phyloP scores from a whole-genome alignment of 2,113 vertebrate genomes.

The Syngnathus typhle region DNA sequence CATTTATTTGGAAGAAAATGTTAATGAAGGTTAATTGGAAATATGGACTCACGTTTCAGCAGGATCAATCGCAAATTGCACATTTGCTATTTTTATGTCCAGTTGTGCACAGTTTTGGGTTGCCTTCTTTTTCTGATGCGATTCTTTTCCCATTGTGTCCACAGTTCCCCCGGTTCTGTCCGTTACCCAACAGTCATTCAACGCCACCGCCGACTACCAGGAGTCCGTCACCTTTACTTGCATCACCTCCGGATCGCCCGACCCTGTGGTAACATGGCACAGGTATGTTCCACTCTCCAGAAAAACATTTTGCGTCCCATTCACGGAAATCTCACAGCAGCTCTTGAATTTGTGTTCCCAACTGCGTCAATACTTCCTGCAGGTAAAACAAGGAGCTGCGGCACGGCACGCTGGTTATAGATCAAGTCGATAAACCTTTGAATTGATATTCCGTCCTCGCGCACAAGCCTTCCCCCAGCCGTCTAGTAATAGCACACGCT shows the following conservation, averaged over 20 bases:
- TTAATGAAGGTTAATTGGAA: background rate
- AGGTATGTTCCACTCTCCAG: slow-evolving; percentile 66
- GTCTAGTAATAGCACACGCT: slow-evolving; percentile 18
- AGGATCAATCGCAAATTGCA: background rate
- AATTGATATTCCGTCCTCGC: slow-evolving; percentile 31
- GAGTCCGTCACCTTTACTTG: slow-evolving; percentile 86
- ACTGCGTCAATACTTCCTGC: background rate
- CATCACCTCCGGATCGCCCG: slow-evolving; percentile 84
- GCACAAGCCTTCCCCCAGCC: slow-evolving; percentile 10
- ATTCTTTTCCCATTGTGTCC: slow-evolving; percentile 28
- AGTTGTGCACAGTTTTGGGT: background rate
- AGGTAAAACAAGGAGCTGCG: background rate
- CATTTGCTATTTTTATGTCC: background rate
- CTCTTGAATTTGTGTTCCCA: background rate
- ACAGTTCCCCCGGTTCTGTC: slow-evolving; percentile 85
- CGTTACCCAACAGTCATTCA: slow-evolving; percentile 84
- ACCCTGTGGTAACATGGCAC: slow-evolving; percentile 86
- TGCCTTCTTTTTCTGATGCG: slow-evolving; percentile 3
- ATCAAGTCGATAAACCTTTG: slow-evolving; percentile 6
- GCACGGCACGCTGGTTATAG: background rate
- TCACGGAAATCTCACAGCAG: background rate
- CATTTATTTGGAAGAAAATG: background rate
- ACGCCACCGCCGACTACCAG: slow-evolving; percentile 91
- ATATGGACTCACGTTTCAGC: background rate
- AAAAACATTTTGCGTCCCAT: background rate